Base-by-base conservation (phyloP, 2,113 vertebrate species). In the Pseudorasbora parva region DNA sequence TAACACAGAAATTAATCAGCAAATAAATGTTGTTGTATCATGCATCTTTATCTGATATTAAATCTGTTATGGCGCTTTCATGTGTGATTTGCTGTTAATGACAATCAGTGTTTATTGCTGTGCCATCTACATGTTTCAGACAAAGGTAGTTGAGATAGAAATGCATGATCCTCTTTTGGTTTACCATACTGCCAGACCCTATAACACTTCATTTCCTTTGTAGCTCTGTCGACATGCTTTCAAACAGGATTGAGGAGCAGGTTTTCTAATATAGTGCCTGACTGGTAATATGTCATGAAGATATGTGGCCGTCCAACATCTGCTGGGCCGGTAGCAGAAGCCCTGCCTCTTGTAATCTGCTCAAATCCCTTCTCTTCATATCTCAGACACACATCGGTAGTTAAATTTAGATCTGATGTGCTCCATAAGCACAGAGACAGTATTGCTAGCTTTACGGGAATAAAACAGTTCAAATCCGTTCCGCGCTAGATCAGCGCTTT, bases 311-410 rank as follows among this genome's bases (percentile, higher is more conserved):
- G 89, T 45, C 74, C 81, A 89, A 86, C 91, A 93, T 91, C 91
- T 93, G 91, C 89, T 89, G 76, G 91, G 81, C 78, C 83, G 78
- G 6, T 41, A 88, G 85, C 89, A 92, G 88, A 92, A 89, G 88
- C 86, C 83, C 84, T 85, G 78, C 86, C 87, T 80, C 84, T 88
- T 90, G 88, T 92, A 93, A 93, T 93, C 91, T 92, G 84, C 87
- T 89, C 79, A 90, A 91, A 93, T 91, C 89, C 86, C 54, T 91
- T 89, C 89, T 90, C 85, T 88, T 86, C 84, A 87, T 87, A 87
- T 86, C 79, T 33, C 74, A 80, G 60, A 73, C 59, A 51, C 77
- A 84, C 77, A 85, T 72, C 72, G 25, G 37, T 81, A 60, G 73
- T 81, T 87, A 83, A 37, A 82, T 87, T 84, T 81, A 86, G 57